phyloP scores from a whole-genome alignment of 2,888 invertebrate species.

The Platycheirus albimanus region DNA sequence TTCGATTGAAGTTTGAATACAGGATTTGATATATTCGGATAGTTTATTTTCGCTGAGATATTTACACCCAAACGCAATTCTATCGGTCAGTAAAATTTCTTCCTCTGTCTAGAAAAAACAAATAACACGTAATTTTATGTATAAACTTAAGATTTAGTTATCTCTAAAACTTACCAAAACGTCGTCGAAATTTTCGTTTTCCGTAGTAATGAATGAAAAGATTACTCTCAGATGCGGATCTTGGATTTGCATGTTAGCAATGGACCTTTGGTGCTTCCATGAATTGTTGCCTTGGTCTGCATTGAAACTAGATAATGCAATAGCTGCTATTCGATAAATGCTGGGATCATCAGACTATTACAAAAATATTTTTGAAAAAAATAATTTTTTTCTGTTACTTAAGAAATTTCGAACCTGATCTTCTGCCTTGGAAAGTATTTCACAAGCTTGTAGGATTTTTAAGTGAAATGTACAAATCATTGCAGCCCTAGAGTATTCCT shows the following conservation, averaged over 20 bases:
- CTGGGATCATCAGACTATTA: conserved; percentile 79
- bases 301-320: conserved; percentile 93
- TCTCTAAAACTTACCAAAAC: conserved; percentile 86
- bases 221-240: conserved; percentile 96
- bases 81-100: conserved; percentile 92
- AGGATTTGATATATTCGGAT: conserved; percentile 89
- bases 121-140: neutral
- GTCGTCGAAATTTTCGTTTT: conserved; percentile 89
- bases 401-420: conserved; percentile 77
- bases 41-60: conserved; percentile 92
- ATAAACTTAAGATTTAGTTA: neutral
- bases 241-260: conserved; percentile 89
- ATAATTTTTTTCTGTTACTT: neutral
- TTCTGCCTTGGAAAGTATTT: conserved; percentile 91
- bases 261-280: conserved; percentile 90
- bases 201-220: conserved; percentile 94
- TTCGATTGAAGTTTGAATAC: conserved; percentile 88
- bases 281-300: conserved; percentile 90
- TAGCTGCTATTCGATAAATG: conserved; percentile 85
- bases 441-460: conserved; percentile 91
- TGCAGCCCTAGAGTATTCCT: conserved; percentile 91
- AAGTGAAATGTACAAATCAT: conserved; percentile 96
- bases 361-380: conserved; percentile 1
- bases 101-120: conserved; percentile 87
- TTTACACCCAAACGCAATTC: conserved; percentile 95